phyloP scores from a whole-genome alignment of 2,797 vertebrate genomes.

The Bradypodion ventrale region DNA sequence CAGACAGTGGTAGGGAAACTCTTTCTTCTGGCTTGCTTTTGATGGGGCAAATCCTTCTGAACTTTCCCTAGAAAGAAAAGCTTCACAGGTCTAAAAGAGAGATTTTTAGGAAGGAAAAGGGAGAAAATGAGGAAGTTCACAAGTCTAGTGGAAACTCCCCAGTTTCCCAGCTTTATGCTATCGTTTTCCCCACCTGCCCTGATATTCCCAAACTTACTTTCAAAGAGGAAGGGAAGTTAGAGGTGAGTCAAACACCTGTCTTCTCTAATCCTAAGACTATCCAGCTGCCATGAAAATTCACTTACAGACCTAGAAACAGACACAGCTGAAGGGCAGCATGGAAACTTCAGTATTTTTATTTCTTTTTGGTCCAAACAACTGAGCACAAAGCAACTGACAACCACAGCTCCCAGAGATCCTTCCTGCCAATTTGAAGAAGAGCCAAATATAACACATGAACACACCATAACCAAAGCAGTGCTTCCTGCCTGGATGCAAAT shows the following conservation, averaged over 20 bases:
- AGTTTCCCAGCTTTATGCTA: background rate
- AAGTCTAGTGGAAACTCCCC: background rate
- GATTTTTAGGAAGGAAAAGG: background rate
- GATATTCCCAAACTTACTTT: background rate
- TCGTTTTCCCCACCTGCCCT: background rate
- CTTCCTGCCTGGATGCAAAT: background rate
- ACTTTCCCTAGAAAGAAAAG: background rate
- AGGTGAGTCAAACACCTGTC: background rate
- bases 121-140: background rate
- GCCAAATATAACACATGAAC: background rate
- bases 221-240: background rate
- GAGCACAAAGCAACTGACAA: background rate
- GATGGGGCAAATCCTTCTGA: background rate
- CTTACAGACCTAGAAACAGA: background rate
- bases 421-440: background rate
- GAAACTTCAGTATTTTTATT: background rate
- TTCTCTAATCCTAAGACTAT: background rate
- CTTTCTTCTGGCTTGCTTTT: background rate
- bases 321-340: background rate
- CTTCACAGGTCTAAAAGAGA: background rate
- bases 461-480: background rate
- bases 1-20: background rate
- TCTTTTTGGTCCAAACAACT: background rate
- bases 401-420: background rate
- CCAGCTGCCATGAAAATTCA: background rate